Evolutionary conservation across 2,888 invertebrate genomes (phyloP).

Genomic region (Drosophila fulvimacula): DNA sequence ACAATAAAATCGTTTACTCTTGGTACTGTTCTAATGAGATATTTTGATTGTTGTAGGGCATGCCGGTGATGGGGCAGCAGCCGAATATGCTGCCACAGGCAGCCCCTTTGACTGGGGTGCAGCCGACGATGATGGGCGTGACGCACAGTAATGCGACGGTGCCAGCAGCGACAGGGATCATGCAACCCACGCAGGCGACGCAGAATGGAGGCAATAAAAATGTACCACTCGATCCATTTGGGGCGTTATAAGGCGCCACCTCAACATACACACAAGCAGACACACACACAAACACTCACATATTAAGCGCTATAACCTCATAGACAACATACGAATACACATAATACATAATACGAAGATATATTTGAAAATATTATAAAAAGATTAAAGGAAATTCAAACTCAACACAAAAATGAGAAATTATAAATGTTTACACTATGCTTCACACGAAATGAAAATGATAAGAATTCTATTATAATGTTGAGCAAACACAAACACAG

Average conservation of each 20-base stretch:
- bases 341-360: constrained; percentile 40
- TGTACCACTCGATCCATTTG: constrained; percentile 86
- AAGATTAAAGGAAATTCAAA: constrained; percentile 20
- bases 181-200: constrained; percentile 78
- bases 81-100: constrained; percentile 83
- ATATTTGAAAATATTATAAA: constrained; percentile 55
- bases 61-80: constrained; percentile 84
- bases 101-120: constrained; percentile 84
- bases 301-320: constrained; percentile 69
- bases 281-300: constrained; percentile 35
- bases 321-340: constrained; percentile 52
- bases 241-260: constrained; percentile 84
- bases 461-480: constrained; percentile 64
- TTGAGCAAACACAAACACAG: constrained; percentile 42
- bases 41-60: constrained; percentile 81
- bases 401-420: constrained; percentile 44
- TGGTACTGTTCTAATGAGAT: constrained; percentile 22
- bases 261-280: constrained; percentile 13
- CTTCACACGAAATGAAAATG: constrained; percentile 48
- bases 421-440: constrained; percentile 60
- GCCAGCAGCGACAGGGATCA: constrained; percentile 69
- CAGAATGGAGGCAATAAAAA: constrained; percentile 84
- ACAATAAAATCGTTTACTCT: background rate
- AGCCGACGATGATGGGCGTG: constrained; percentile 81
- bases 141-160: constrained; percentile 80